A percentile compares a stretch with the other conserved stretches of the same genome.
Evolutionary conservation across 2,888 invertebrate genomes (phyloP).

Genomic region (Carabus problematicus): DNA sequence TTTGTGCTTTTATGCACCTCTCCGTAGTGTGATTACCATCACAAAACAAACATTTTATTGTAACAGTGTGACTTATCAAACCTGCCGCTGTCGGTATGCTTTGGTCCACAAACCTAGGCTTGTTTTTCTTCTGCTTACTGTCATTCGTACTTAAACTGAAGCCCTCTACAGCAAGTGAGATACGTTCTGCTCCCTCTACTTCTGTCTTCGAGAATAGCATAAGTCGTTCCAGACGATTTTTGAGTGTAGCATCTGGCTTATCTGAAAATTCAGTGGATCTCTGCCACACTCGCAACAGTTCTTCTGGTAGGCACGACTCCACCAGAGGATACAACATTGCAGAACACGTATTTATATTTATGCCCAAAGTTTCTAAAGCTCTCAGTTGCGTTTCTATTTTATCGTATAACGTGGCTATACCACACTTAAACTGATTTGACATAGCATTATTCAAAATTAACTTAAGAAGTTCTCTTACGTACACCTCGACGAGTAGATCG

Average conservation of each 20-base stretch:
- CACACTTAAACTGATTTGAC: constrained; percentile 13
- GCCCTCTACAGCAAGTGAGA: not conserved
- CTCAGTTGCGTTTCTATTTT: constrained; percentile 23
- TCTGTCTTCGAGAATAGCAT: not conserved
- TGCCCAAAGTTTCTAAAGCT: constrained; percentile 3
- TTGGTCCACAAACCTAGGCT: not conserved
- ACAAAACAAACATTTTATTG: constrained; percentile 3
- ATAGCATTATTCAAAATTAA: constrained; percentile 46
- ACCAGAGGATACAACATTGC: constrained; percentile 48
- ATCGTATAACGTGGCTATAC: constrained; percentile 24
- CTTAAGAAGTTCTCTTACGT: constrained; percentile 48
- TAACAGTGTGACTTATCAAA: not conserved
- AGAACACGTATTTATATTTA: constrained; percentile 43
- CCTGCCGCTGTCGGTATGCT: not conserved
- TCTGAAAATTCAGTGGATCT: constrained; percentile 5
- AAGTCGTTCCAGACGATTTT: not conserved
- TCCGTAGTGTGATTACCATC: constrained; percentile 9
- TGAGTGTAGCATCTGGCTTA: not conserved
- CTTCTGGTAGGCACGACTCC: constrained; percentile 50
- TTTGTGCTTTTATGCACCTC: constrained; percentile 9
- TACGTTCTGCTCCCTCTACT: constrained; percentile 3
- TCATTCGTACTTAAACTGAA: not conserved
- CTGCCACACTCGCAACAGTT: constrained; percentile 48
- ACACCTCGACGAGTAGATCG: constrained; percentile 48
- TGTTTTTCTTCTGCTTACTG: not conserved